Evolutionary conservation across 2,797 vertebrate species (phyloP).

Genomic region (Linurgus olivaceus): DNA sequence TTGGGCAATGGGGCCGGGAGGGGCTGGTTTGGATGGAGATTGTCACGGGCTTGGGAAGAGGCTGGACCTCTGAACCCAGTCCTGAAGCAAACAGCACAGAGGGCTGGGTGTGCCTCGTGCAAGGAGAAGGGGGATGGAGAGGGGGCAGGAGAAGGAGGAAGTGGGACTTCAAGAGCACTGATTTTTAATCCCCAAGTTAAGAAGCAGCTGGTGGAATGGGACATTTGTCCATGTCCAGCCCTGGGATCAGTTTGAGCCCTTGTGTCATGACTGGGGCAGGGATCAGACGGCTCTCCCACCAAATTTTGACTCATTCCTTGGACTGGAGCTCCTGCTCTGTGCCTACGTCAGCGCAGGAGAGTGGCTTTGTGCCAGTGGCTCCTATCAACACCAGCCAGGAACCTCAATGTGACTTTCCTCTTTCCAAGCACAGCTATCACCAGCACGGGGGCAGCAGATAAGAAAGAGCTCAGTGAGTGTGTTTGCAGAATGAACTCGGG

Average conservation of each 20-base stretch:
- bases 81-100: neutral
- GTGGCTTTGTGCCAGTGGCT: neutral
- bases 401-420: constrained; percentile 72
- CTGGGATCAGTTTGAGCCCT: neutral
- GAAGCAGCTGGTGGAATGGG: neutral
- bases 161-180: neutral
- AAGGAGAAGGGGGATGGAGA: neutral
- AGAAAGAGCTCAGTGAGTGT: constrained; percentile 23
- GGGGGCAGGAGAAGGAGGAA: neutral
- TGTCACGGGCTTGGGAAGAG: neutral
- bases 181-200: neutral
- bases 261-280: rapidly evolving
- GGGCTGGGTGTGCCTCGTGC: neutral
- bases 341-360: neutral
- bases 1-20: constrained; percentile 5
- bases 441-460: constrained; percentile 39
- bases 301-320: neutral
- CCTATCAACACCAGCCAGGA: constrained; percentile 18
- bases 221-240: neutral
- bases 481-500: neutral
- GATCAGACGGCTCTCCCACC: neutral
- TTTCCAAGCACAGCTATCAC: constrained; percentile 29
- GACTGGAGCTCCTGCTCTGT: neutral
- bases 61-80: neutral
- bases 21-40: neutral